Percentiles rank a stretch among this genome's conserved stretches.
Conservation (phyloP, 2,113 vertebrate species). For the Amazona guildingii region DNA sequence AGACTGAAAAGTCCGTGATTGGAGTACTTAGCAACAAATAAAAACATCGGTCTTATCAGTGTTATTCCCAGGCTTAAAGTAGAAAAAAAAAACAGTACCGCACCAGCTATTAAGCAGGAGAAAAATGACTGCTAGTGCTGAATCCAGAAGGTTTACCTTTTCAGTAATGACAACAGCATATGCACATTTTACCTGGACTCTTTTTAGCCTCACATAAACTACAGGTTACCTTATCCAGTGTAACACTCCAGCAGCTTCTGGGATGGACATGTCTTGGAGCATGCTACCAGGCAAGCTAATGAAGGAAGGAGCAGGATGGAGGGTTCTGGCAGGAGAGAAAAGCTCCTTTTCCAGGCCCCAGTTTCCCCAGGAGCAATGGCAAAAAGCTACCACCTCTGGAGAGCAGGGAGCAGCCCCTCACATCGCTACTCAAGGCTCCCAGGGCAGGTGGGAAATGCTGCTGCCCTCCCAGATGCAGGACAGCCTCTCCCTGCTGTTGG, state of each 20-base stretch:
- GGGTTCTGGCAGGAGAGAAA: not conserved
- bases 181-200: not conserved
- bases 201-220: not conserved
- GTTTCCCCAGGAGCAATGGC: fast-evolving
- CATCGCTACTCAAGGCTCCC: not conserved
- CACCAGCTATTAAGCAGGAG: not conserved
- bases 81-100: not conserved
- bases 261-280: not conserved
- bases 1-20: not conserved
- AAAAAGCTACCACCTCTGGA: not conserved
- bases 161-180: not conserved
- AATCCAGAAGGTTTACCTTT: not conserved
- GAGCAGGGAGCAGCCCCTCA: not conserved
- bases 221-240: not conserved
- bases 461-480: not conserved
- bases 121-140: not conserved
- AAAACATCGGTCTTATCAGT: not conserved
- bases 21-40: not conserved
- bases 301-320: not conserved
- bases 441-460: fast-evolving
- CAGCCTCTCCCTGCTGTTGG: not conserved
- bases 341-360: not conserved
- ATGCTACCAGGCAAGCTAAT: not conserved
- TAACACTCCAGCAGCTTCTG: not conserved
- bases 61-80: not conserved